These are phyloP conservation scores for Temnothorax nylanderi DNA, from an alignment of 1,140 invertebrate species.

Conservation along the genomic window DNA sequence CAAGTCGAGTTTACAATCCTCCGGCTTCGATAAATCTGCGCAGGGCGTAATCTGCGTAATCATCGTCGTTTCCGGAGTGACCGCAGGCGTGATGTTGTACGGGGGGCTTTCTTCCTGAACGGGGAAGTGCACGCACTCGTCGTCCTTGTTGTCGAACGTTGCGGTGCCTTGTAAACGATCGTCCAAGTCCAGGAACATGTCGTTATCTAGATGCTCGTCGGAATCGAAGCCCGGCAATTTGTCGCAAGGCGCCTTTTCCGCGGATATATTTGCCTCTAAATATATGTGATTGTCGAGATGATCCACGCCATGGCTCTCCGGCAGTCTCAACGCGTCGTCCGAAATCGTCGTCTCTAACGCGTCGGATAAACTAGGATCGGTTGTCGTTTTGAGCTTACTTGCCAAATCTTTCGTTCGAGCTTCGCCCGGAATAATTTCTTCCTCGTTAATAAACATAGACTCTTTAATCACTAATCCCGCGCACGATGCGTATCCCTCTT, in stretches of 20 bases:
- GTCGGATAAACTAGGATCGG: conserved; percentile 29
- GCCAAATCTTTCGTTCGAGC: background rate
- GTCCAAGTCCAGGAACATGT: conserved; percentile 30
- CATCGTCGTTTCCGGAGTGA: background rate
- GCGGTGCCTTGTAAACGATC: background rate
- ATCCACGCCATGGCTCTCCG: background rate
- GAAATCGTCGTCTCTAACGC: background rate
- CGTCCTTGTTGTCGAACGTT: conserved; percentile 42
- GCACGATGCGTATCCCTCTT: background rate
- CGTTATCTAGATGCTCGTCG: conserved; percentile 24
- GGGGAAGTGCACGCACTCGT: background rate
- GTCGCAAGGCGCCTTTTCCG: conserved; percentile 22
- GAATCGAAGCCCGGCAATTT: conserved; percentile 31
- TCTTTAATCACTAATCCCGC: conserved; percentile 2
- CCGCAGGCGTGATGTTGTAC: background rate
- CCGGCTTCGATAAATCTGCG: background rate
- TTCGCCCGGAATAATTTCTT: background rate
- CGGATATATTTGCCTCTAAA: background rate
- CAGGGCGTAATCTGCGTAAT: background rate
- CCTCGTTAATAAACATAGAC: conserved; percentile 25
- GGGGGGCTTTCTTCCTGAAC: background rate
- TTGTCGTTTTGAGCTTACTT: conserved; percentile 15
- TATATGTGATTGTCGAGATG: conserved; percentile 14
- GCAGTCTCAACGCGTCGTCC: conserved; percentile 1
- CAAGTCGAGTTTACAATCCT: background rate